phyloP scores from a whole-genome alignment of 2,113 vertebrate species.

The Passerina amoena region DNA sequence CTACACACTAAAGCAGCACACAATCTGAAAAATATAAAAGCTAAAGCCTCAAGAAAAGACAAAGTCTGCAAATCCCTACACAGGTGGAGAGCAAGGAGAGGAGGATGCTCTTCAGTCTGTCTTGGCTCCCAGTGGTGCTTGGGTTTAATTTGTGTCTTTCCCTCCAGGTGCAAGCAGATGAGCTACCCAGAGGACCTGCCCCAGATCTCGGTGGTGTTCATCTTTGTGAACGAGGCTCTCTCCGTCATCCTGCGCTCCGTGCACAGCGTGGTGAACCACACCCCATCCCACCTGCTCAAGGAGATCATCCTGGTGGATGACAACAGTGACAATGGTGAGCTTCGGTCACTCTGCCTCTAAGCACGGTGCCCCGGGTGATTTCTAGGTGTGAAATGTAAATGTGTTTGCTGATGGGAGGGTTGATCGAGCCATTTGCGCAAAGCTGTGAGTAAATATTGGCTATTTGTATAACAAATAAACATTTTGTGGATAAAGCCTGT shows the following conservation, averaged over 20 bases:
- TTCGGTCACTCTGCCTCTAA: fast-evolving
- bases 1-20: not conserved
- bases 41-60: not conserved
- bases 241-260: slow-evolving; percentile 96
- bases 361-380: fast-evolving
- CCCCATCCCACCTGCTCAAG: slow-evolving; percentile 91
- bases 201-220: slow-evolving; percentile 96
- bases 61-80: not conserved
- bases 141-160: not conserved
- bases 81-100: not conserved
- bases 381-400: not conserved
- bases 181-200: slow-evolving; percentile 84
- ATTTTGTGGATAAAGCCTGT: not conserved
- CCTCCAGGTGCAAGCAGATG: slow-evolving; percentile 87
- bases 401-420: not conserved
- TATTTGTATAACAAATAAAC: not conserved
- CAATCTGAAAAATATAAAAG: not conserved
- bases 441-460: not conserved
- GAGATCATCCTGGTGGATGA: slow-evolving; percentile 97
- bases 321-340: slow-evolving; percentile 94
- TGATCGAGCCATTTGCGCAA: not conserved
- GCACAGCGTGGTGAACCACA: slow-evolving; percentile 97
- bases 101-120: not conserved
- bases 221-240: slow-evolving; percentile 95
- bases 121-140: not conserved